Evolutionary conservation across 2,113 vertebrate genomes (phyloP).

Genomic region (Sinocyclocheilus anshuiensis): DNA sequence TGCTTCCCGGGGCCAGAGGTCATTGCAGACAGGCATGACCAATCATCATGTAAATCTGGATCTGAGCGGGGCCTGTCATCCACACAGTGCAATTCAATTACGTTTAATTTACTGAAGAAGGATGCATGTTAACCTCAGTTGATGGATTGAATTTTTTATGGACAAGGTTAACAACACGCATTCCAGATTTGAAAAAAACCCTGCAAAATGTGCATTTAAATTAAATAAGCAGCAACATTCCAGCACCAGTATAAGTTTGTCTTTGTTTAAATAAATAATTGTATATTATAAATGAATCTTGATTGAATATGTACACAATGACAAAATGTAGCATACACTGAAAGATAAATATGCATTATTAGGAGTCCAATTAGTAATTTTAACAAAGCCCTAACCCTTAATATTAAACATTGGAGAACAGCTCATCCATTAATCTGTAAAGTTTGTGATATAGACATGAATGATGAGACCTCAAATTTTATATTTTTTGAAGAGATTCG

Average conservation of each 20-base stretch:
- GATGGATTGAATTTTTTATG: constrained; percentile 60
- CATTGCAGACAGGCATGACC: constrained; percentile 59
- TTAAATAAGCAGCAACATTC: constrained; percentile 37
- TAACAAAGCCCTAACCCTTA: not conserved
- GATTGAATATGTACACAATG: not conserved
- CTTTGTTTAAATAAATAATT: not conserved
- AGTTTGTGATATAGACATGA: not conserved
- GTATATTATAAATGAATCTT: not conserved
- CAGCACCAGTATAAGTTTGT: not conserved
- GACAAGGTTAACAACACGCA: constrained; percentile 19
- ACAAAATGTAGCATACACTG: not conserved
- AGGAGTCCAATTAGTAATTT: not conserved
- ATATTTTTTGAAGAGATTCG: not conserved
- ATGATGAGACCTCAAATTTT: too few species aligned
- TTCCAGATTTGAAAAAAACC: not conserved
- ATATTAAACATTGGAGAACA: not conserved
- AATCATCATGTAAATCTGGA: constrained; percentile 68
- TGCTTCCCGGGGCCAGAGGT: constrained; percentile 69
- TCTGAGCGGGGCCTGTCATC: constrained; percentile 62
- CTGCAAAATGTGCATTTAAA: constrained; percentile 44
- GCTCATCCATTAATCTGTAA: not conserved
- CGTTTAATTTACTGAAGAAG: constrained; percentile 50
- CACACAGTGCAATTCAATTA: constrained; percentile 60
- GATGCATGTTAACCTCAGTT: constrained; percentile 51
- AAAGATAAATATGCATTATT: constrained; percentile 3